Conservation (phyloP, 2,113 vertebrate genomes). For the Xiphias gladius region DNA sequence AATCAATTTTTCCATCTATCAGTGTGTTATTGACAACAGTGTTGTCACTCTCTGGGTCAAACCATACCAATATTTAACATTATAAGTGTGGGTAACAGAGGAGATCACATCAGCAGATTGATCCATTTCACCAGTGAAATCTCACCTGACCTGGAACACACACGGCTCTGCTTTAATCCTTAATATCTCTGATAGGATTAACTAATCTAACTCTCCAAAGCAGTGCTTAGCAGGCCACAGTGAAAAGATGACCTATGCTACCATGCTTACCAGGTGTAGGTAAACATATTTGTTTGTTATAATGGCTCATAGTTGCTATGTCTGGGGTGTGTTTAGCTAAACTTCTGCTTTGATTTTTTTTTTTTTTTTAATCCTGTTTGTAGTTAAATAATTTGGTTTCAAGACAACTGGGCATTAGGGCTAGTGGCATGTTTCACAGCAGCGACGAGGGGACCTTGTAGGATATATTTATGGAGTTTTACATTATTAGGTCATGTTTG, state of each 20-base stretch:
- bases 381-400: neutral
- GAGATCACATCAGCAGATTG: neutral
- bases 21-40: neutral
- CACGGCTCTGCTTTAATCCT: neutral
- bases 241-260: neutral
- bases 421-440: neutral
- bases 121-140: neutral
- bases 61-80: neutral
- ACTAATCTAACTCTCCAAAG: conserved; percentile 2
- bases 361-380: neutral
- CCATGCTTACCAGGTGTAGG: neutral
- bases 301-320: neutral
- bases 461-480: neutral
- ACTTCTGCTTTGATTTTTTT: neutral
- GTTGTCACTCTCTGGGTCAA: neutral
- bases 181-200: conserved; percentile 34
- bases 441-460: neutral
- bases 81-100: neutral
- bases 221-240: neutral
- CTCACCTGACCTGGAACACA: conserved; percentile 8
- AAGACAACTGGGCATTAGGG: neutral
- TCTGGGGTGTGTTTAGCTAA: conserved; percentile 1
- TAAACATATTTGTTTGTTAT: conserved; percentile 55
- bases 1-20: neutral
- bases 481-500: conserved; percentile 3